A percentile compares a stretch with the other conserved stretches of the same genome.
Evolutionary conservation across 1,140 invertebrate genomes (phyloP).

Genomic region (Phortica variegata): DNA sequence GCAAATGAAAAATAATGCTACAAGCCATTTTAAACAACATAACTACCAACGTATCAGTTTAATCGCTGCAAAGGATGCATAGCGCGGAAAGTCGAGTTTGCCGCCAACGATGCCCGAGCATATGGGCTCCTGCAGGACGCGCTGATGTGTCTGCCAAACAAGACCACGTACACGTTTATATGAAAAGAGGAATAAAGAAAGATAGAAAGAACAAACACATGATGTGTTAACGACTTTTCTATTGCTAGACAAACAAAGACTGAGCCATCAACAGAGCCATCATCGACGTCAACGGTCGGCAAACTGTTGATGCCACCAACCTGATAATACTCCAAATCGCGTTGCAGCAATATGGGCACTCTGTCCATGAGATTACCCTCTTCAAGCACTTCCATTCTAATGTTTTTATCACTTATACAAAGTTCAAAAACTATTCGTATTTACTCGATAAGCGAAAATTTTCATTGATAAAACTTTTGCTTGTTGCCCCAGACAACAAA

Average conservation of each 20-base stretch:
- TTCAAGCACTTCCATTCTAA: constrained; percentile 77
- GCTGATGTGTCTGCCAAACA: constrained; percentile 66
- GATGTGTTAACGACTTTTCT: constrained; percentile 25
- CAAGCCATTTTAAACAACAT: neutral
- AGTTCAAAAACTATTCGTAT: no score
- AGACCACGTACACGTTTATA: neutral
- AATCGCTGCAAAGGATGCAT: constrained; percentile 75
- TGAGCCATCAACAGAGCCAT: neutral
- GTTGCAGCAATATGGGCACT: constrained; percentile 73
- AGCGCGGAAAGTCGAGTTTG: constrained; percentile 74
- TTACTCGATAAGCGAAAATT: no score
- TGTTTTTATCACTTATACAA: no score
- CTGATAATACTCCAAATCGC: constrained; percentile 79
- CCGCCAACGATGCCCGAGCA: constrained; percentile 74
- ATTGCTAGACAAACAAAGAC: constrained; percentile 1
- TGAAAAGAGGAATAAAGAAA: constrained; percentile 1
- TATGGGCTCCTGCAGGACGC: constrained; percentile 72
- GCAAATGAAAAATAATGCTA: neutral
- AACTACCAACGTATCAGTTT: constrained; percentile 75
- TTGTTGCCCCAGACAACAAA: no score
- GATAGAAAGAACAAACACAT: constrained; percentile 5
- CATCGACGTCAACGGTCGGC: neutral
- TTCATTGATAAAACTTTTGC: no score
- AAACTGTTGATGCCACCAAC: constrained; percentile 44
- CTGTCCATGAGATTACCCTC: constrained; percentile 82